Percentiles rank a stretch among this genome's conserved stretches.
phyloP scores from a whole-genome alignment of 2,797 vertebrate genomes.

The Cacajao melanocephalus region DNA sequence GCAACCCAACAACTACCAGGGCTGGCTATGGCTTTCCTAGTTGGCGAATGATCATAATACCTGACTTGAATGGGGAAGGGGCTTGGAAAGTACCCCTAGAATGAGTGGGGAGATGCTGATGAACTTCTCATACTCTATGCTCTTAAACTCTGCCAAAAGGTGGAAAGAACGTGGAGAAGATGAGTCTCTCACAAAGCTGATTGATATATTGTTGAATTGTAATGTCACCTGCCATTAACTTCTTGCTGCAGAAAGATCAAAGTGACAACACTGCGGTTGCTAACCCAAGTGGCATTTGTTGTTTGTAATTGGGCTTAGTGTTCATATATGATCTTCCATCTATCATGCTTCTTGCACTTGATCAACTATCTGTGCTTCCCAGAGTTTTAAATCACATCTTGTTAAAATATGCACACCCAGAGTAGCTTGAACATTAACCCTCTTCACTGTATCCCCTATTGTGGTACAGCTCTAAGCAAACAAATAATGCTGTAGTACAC shows the following conservation, averaged over 20 bases:
- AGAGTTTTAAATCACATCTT: conserved; percentile 55
- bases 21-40: neutral
- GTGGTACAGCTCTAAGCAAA: neutral
- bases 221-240: conserved; percentile 10
- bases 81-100: neutral
- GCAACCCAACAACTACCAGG: neutral
- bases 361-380: conserved; percentile 57
- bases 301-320: neutral
- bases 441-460: neutral
- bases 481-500: neutral
- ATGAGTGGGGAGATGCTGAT: neutral
- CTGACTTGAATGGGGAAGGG: neutral
- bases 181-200: neutral
- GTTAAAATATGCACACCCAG: conserved; percentile 62
- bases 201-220: neutral
- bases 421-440: conserved; percentile 42
- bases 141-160: neutral
- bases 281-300: conserved; percentile 38
- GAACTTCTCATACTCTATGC: neutral
- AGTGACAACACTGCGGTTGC: neutral
- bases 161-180: neutral
- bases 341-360: conserved; percentile 20
- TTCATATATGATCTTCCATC: conserved; percentile 27
- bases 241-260: neutral
- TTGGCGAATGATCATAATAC: neutral